Conservation (phyloP, 2,113 vertebrate genomes). For the Okapia johnstoni region DNA sequence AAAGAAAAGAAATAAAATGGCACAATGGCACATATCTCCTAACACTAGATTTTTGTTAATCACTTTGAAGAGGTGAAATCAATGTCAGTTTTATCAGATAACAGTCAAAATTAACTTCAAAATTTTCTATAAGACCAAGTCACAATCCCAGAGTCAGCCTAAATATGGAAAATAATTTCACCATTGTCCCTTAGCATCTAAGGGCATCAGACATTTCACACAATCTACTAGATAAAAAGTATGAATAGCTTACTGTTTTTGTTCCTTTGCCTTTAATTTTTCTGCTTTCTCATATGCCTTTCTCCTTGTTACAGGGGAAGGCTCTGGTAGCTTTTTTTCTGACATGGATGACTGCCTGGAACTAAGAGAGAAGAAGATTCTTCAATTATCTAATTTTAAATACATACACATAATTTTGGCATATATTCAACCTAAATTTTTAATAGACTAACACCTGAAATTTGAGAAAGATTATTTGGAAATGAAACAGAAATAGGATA, state of each 20-base stretch:
- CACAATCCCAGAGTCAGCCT: neutral
- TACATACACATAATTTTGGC: neutral
- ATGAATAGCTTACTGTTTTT: slow-evolving; percentile 90
- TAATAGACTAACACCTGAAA: neutral
- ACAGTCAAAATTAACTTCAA: neutral
- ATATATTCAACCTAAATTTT: slow-evolving; percentile 20
- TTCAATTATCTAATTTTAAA: slow-evolving; percentile 25
- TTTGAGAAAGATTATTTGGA: neutral
- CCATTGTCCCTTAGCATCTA: neutral
- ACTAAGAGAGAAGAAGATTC: slow-evolving; percentile 71
- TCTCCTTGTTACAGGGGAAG: slow-evolving; percentile 92
- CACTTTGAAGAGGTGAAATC: neutral
- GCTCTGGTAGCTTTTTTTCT: slow-evolving; percentile 90
- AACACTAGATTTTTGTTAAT: neutral
- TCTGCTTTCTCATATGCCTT: slow-evolving; percentile 93
- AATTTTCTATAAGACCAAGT: neutral
- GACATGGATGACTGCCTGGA: slow-evolving; percentile 82
- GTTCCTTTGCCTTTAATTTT: slow-evolving; percentile 92
- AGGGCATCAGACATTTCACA: neutral
- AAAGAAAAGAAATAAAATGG: neutral
- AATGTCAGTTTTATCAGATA: neutral
- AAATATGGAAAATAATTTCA: neutral
- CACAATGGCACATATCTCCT: neutral
- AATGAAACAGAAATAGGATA: neutral
- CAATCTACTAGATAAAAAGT: neutral